These are phyloP conservation scores for Mesorhabditis spiculigera DNA, from an alignment of 2,888 invertebrate species.

Conservation along the genomic window DNA sequence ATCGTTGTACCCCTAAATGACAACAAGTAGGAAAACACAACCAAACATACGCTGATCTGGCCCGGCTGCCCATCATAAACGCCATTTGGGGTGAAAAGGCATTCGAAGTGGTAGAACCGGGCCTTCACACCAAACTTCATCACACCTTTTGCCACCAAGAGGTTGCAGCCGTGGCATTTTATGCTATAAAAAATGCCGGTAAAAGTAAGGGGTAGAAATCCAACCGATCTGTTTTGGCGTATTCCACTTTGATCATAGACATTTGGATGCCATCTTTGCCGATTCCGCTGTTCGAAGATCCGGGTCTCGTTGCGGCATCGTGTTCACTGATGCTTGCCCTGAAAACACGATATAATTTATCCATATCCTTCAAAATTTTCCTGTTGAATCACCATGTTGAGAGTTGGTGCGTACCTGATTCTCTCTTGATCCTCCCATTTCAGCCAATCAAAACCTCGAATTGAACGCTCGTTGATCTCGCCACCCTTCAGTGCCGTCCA, in stretches of 20 bases:
- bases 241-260: conserved; percentile 21
- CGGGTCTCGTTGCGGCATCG: too few species aligned
- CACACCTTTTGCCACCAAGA: conserved; percentile 27
- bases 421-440: conserved; percentile 63
- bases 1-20: conserved; percentile 20
- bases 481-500: conserved; percentile 57
- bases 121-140: conserved; percentile 25
- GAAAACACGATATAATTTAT: neutral
- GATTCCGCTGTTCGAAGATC: too few species aligned
- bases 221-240: conserved; percentile 20
- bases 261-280: conserved; percentile 10
- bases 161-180: conserved; percentile 39
- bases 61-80: too few species aligned
- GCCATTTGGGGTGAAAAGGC: conserved; percentile 14
- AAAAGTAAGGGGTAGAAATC: neutral
- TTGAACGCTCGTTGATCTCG: conserved; percentile 55
- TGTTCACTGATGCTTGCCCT: neutral
- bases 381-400: too few species aligned
- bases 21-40: neutral
- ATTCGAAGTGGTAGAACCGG: conserved; percentile 29
- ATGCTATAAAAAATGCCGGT: conserved; percentile 20
- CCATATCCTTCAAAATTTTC: neutral
- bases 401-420: neutral
- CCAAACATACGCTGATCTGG: neutral
- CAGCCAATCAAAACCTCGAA: conserved; percentile 61